A percentile compares a stretch with the other conserved stretches of the same genome.
Conservation (phyloP, 2,888 invertebrate genomes). For the Sinelater perroti region DNA sequence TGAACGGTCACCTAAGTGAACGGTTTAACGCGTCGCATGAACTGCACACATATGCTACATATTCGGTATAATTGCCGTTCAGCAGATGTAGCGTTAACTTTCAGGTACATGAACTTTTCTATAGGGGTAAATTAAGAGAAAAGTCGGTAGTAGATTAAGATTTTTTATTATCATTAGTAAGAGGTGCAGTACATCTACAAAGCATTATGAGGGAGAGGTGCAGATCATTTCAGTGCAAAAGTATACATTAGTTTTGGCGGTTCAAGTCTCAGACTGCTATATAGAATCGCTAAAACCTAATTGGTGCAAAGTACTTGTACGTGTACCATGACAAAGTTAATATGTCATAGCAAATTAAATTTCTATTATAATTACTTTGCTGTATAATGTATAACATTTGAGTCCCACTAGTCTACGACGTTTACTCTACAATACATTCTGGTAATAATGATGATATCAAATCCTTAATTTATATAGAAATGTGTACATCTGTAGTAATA, state of each 20-base stretch:
- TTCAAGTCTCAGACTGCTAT: conserved; percentile 23
- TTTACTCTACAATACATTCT: conserved; percentile 7
- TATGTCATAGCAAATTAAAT: not conserved
- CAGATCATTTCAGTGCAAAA: conserved; percentile 34
- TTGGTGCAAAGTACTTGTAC: conserved; percentile 23
- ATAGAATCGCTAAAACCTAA: conserved; percentile 22
- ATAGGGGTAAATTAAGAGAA: too few species aligned
- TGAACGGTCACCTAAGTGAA: too few species aligned
- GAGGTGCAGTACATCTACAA: conserved; percentile 40
- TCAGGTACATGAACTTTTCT: too few species aligned
- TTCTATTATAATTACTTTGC: not conserved
- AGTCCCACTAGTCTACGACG: conserved; percentile 26
- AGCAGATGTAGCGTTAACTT: too few species aligned
- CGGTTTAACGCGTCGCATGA: too few species aligned
- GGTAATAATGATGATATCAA: conserved; percentile 22
- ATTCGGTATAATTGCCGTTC: too few species aligned
- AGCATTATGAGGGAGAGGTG: conserved; percentile 44
- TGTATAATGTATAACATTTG: conserved; percentile 18
- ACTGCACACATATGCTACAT: too few species aligned
- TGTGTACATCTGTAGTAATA: conserved; percentile 27
- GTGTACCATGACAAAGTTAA: conserved; percentile 9
- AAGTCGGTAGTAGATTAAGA: too few species aligned
- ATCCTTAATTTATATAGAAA: conserved; percentile 19
- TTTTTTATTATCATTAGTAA: conserved; percentile 29
- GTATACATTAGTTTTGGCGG: conserved; percentile 16